phyloP scores from a whole-genome alignment of 2,888 invertebrate species.

The Slavum lentiscoides region DNA sequence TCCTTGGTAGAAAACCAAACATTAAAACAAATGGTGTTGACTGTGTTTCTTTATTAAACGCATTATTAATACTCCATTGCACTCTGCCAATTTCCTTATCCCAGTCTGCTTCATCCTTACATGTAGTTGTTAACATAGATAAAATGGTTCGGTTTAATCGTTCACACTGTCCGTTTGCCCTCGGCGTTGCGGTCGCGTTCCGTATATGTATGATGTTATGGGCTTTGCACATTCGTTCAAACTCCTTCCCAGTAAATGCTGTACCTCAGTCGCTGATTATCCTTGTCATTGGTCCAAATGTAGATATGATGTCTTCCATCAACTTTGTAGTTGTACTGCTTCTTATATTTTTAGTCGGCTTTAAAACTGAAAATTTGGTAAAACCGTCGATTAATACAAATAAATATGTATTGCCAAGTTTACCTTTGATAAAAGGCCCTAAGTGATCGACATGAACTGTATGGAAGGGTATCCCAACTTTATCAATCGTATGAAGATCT shows the following conservation, averaged over 20 bases:
- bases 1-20: not conserved
- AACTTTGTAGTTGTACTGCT: not conserved
- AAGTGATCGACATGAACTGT: not conserved
- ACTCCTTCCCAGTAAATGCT: not conserved
- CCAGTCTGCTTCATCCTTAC: not conserved
- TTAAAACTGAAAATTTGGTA: not conserved
- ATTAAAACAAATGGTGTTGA: not conserved
- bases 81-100: not conserved
- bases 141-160: not conserved
- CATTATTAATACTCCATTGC: not conserved
- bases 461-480: not conserved
- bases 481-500: not conserved
- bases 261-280: not conserved
- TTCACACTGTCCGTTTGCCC: not conserved
- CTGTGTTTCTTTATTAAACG: not conserved
- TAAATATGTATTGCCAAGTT: not conserved
- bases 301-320: not conserved
- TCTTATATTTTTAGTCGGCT: not conserved
- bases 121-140: not conserved
- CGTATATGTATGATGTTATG: not conserved
- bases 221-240: not conserved
- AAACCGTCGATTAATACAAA: not conserved
- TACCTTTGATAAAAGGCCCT: not conserved
- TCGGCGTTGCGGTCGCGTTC: not conserved
- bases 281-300: not conserved